Base-by-base conservation (phyloP, 2,888 invertebrate species). In the Clivina fossor region DNA sequence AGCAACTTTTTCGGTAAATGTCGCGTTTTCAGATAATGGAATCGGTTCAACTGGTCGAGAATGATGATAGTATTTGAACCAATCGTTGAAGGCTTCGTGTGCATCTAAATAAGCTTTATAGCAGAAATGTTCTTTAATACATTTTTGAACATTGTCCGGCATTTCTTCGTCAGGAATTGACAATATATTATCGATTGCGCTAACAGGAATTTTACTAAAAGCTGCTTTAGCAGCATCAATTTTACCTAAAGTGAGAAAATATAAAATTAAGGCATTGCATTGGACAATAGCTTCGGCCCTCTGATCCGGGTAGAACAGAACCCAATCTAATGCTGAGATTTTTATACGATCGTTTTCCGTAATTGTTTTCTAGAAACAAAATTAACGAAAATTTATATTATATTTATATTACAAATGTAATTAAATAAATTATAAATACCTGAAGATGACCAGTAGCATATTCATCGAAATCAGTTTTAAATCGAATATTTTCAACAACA, bases 1-100 rank as follows among this genome's bases (percentile, higher is more conserved):
- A 1, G 91, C 91, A 18, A 95, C 88, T 71, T 89, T 88, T 67
- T 95, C 93, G 0, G 92, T 85, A 68, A 94, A 94, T 41, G 86
- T 83, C 4, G 84, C 82, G 64, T 79, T 80, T 11, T 78, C 68
- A 0, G 78, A 72, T 22, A 83, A 70, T 9, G 78, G 74, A 32
- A 83, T 81, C 1, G 89, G 83, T 59, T 83, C 81, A 50, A 80
- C 78, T 0, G 95, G 96, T 70, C 86, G 85, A 1, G 83, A 85
- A 67, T 89, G 86, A 68, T 91, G 85, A 62, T 81, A 90, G 66
- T 90, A 85, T 61, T 87, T 83, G 63, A 90, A 90, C 95, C 95
- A 96, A 64, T 90, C 88, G 60, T 86, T 85, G 73, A 93, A 95
- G 4, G 88, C 84, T 72, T 94, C 92, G 58, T 92, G 80, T 2